Percentiles rank a stretch among this genome's conserved stretches.
phyloP scores from a whole-genome alignment of 2,888 invertebrate genomes.

The Ophion ventricosus region DNA sequence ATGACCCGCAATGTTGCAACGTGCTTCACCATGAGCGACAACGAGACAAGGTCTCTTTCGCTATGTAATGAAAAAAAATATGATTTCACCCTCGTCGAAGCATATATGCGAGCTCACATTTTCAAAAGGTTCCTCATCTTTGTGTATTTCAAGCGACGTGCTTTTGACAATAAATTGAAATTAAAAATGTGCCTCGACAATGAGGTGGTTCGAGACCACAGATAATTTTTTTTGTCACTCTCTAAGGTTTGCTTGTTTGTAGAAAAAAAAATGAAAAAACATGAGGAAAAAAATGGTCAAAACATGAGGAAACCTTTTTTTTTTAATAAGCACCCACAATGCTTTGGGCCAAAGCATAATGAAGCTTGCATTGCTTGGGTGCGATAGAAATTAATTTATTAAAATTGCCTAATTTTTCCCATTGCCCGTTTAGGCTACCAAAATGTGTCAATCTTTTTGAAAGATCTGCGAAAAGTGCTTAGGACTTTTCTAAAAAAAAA shows the following conservation, averaged over 20 bases:
- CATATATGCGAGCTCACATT: neutral
- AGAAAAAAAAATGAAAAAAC: no score
- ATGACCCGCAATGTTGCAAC: conserved; percentile 45
- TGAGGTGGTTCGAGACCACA: neutral
- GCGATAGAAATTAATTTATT: neutral
- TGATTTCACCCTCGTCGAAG: neutral
- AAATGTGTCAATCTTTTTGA: neutral
- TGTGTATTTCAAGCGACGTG: neutral
- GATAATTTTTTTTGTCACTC: neutral
- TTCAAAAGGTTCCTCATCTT: neutral
- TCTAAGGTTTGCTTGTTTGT: neutral
- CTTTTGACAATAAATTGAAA: neutral
- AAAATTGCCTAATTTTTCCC: neutral
- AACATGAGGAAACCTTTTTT: no score
- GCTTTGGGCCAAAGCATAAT: neutral
- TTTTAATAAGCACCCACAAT: neutral
- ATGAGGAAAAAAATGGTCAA: no score
- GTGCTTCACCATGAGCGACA: conserved; percentile 41
- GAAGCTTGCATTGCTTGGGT: neutral
- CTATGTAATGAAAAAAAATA: conserved; percentile 56
- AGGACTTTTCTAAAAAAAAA: neutral
- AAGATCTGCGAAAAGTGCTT: neutral
- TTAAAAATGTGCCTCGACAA: neutral
- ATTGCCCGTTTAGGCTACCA: neutral
- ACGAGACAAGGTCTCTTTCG: conserved; percentile 39